Percentiles rank a stretch among this genome's conserved stretches.
phyloP scores from a whole-genome alignment of 2,113 vertebrate species.

The Eonycteris spelaea region DNA sequence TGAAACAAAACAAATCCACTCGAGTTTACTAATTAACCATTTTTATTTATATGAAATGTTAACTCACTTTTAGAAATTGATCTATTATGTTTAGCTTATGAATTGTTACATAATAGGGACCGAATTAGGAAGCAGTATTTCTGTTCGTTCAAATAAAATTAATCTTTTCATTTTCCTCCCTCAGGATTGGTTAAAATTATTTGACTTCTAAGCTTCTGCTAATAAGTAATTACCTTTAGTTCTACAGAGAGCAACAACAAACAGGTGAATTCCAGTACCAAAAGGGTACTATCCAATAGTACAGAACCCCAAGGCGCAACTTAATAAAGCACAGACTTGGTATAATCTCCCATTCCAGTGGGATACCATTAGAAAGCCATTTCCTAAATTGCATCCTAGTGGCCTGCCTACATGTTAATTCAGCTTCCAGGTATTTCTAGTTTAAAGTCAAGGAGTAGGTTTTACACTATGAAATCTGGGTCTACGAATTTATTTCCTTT shows the following conservation, averaged over 20 bases:
- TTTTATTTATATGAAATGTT: constrained; percentile 11
- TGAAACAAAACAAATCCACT: background rate
- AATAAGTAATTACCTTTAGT: constrained; percentile 43
- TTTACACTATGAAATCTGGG: constrained; percentile 44
- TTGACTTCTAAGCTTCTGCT: constrained; percentile 28
- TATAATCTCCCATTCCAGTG: constrained; percentile 43
- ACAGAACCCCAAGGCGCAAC: background rate
- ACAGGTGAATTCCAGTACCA: constrained; percentile 25
- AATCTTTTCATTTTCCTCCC: background rate
- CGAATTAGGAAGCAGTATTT: background rate
- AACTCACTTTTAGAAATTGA: constrained; percentile 30
- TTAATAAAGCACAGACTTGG: constrained; percentile 48
- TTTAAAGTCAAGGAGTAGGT: constrained; percentile 41
- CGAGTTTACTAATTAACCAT: background rate
- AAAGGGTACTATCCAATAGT: background rate
- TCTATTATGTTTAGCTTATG: constrained; percentile 10
- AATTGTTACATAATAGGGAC: background rate
- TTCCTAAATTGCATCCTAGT: constrained; percentile 59
- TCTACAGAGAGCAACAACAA: constrained; percentile 27
- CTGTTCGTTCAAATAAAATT: constrained; percentile 35
- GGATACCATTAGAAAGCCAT: constrained; percentile 44
- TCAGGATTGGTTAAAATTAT: constrained; percentile 37
- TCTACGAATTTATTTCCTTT: constrained; percentile 31
- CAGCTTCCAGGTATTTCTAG: constrained; percentile 39
- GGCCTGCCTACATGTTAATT: constrained; percentile 58